Evolutionary conservation across 2,113 vertebrate genomes (phyloP).

Genomic region (Hippocampus comes): DNA sequence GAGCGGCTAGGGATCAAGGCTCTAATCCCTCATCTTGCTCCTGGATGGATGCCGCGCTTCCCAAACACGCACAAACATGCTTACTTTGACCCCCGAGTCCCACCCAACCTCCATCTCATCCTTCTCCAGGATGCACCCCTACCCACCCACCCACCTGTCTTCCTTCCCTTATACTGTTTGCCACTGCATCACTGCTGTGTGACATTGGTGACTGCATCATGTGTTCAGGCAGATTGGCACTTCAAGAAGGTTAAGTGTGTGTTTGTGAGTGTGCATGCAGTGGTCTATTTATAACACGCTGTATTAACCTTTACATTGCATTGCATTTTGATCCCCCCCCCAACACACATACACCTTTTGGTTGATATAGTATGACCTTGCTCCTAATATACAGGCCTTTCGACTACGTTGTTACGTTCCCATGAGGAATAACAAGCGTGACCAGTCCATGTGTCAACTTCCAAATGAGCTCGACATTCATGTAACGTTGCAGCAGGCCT

Average conservation of each 20-base stretch:
- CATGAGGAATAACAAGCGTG: not conserved
- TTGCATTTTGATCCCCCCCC: not conserved
- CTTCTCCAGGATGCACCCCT: not conserved
- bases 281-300: conserved; percentile 55
- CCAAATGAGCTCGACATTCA: not conserved
- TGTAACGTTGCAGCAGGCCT: not conserved
- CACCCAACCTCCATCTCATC: not conserved
- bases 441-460: not conserved
- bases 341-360: not conserved
- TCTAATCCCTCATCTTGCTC: conserved; percentile 17
- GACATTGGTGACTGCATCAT: conserved; percentile 3
- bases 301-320: not conserved
- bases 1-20: not conserved
- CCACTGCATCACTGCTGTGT: conserved; percentile 21
- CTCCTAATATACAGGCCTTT: not conserved
- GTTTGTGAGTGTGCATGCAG: conserved; percentile 32
- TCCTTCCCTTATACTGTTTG: not conserved
- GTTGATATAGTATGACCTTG: not conserved
- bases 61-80: conserved; percentile 5
- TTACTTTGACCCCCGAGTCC: not conserved
- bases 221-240: conserved; percentile 50
- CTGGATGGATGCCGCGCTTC: not conserved
- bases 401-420: not conserved
- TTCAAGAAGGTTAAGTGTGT: conserved; percentile 53
- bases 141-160: not conserved